Conservation (phyloP, 2,113 vertebrate genomes). For the Agelaius phoeniceus region DNA sequence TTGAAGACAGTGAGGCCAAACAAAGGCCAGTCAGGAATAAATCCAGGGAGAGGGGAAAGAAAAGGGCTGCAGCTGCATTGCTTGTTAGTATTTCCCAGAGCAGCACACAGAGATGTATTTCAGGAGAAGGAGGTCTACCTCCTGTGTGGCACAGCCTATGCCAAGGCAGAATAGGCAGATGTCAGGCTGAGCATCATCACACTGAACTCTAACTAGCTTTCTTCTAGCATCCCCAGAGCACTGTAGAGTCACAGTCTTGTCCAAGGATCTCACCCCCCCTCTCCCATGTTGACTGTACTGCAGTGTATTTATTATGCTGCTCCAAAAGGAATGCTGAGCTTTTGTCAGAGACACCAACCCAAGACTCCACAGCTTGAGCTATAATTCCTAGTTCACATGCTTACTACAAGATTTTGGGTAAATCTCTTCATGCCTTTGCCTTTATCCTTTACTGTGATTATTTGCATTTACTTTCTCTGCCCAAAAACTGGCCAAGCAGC, state of each 20-base stretch:
- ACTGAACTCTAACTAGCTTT: background rate
- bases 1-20: accelerated
- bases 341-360: background rate
- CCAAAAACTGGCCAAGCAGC: background rate
- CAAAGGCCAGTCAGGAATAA: background rate
- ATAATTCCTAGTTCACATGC: background rate
- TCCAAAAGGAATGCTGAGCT: background rate
- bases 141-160: background rate
- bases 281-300: no score
- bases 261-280: background rate
- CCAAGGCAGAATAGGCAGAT: background rate
- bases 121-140: background rate
- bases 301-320: background rate
- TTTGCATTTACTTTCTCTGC: background rate
- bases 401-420: background rate
- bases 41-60: background rate
- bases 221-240: accelerated
- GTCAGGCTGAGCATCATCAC: background rate
- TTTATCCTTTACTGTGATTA: background rate
- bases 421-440: background rate
- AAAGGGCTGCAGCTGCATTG: background rate
- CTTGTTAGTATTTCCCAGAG: background rate
- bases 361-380: background rate
- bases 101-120: background rate
- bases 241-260: accelerated